Percentiles rank a stretch among this genome's conserved stretches.
Evolutionary conservation across 2,797 vertebrate species (phyloP).

Genomic region (Eutrigla gurnardus): DNA sequence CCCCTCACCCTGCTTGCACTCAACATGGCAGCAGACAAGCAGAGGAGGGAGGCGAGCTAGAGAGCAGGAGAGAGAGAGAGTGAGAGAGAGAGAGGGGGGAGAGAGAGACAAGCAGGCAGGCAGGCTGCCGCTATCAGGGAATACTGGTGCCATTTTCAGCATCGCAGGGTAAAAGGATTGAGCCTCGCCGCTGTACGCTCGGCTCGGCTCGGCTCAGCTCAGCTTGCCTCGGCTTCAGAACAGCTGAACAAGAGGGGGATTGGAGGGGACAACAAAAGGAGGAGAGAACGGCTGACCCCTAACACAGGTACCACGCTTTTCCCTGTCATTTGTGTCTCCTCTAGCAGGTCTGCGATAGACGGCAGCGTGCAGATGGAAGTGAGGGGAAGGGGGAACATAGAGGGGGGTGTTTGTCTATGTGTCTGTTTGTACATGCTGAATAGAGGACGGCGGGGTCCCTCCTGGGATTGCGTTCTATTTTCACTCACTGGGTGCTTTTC

Average conservation of each 20-base stretch:
- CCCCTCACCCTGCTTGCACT: slow-evolving; percentile 78
- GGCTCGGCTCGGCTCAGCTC: slow-evolving; percentile 69
- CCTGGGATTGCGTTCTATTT: slow-evolving; percentile 66
- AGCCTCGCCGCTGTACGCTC: slow-evolving; percentile 69
- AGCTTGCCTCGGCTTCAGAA: slow-evolving; percentile 62
- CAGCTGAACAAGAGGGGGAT: slow-evolving; percentile 60
- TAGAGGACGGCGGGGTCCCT: slow-evolving; percentile 63
- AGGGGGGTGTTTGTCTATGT: slow-evolving; percentile 50
- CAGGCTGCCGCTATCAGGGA: slow-evolving; percentile 81
- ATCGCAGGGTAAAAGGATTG: slow-evolving; percentile 80
- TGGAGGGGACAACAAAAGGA: slow-evolving; percentile 60
- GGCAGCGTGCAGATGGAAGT: slow-evolving; percentile 36
- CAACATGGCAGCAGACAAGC: slow-evolving; percentile 85
- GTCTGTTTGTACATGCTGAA: slow-evolving; percentile 41
- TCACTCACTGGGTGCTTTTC: slow-evolving; percentile 43
- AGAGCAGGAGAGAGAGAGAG: slow-evolving; percentile 67
- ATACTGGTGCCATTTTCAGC: slow-evolving; percentile 86
- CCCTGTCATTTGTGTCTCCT: slow-evolving; percentile 41
- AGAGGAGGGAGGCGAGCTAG: slow-evolving; percentile 81
- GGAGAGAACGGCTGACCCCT: slow-evolving; percentile 72
- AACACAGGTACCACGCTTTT: slow-evolving; percentile 71
- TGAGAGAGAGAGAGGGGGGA: slow-evolving; percentile 43
- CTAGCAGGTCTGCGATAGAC: slow-evolving; percentile 31
- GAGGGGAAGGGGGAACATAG: slow-evolving; percentile 29
- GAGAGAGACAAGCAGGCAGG: slow-evolving; percentile 38